Conservation (phyloP, 2,888 invertebrate genomes). For the Heliconius cydno region DNA sequence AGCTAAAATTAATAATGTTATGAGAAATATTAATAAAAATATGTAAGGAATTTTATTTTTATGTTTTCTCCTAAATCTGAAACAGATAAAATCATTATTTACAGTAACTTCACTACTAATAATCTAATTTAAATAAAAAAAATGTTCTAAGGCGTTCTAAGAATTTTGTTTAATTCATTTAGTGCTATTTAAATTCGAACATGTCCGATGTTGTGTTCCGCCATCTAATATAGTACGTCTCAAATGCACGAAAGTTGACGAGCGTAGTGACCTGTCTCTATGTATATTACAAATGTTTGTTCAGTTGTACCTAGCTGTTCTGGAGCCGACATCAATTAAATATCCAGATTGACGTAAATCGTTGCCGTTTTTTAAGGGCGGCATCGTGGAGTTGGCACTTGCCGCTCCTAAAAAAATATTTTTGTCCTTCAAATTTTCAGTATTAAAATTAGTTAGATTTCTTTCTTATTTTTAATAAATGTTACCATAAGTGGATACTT, state of each 20-base stretch:
- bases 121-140: neutral
- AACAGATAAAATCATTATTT: constrained; percentile 51
- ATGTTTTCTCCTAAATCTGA: constrained; percentile 85
- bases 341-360: constrained; percentile 75
- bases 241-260: too few relatives aligned
- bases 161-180: neutral
- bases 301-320: constrained; percentile 71
- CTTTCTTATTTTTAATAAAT: neutral
- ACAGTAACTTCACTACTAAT: neutral
- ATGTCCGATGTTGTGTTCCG: neutral
- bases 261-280: too few relatives aligned
- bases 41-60: constrained; percentile 81
- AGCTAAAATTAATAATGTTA: constrained; percentile 81
- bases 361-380: constrained; percentile 73
- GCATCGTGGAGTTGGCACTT: constrained; percentile 62
- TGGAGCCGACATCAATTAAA: constrained; percentile 79
- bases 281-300: too few relatives aligned
- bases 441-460: neutral
- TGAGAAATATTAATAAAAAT: constrained; percentile 75
- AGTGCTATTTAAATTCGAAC: neutral
- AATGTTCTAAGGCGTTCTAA: neutral
- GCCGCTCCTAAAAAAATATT: constrained; percentile 55
- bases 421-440: neutral
- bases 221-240: neutral
- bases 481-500: too few relatives aligned